Evolutionary conservation across 2,888 invertebrate species (phyloP).

Genomic region (Celastrina argiolus): DNA sequence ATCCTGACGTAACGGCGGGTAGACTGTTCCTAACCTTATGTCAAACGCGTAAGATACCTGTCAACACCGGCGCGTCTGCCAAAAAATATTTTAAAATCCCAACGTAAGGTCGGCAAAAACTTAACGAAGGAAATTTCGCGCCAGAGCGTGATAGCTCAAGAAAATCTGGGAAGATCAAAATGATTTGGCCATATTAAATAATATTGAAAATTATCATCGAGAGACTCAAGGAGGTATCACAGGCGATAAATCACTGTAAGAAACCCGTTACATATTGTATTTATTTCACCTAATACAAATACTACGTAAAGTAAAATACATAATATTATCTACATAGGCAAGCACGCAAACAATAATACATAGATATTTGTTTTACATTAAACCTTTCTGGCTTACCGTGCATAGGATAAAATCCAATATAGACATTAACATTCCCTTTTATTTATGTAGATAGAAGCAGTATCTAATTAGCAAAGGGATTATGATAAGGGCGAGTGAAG

Average conservation of each 20-base stretch:
- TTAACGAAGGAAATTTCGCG: conserved; percentile 3
- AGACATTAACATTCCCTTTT: conserved; percentile 6
- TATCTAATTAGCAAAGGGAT: conserved; percentile 47
- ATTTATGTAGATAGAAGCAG: conserved; percentile 33
- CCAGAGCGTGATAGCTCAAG: background rate
- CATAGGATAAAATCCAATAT: background rate
- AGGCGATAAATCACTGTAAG: too few species aligned
- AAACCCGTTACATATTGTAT: too few species aligned
- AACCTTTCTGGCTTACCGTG: background rate
- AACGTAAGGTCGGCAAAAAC: background rate
- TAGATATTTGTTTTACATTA: too few species aligned
- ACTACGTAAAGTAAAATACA: too few species aligned
- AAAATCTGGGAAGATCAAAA: background rate
- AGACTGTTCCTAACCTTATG: conserved; percentile 17
- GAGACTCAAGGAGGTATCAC: too few species aligned
- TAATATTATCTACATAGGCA: too few species aligned
- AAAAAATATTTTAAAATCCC: conserved; percentile 17
- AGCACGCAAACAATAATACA: too few species aligned
- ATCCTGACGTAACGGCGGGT: conserved; percentile 46
- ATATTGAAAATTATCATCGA: background rate
- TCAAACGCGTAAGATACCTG: conserved; percentile 22
- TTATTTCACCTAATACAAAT: too few species aligned
- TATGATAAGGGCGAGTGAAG: conserved; percentile 35
- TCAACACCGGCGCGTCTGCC: conserved; percentile 12
- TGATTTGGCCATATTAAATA: background rate